These are phyloP conservation scores for Diadegma fenestrale DNA, from an alignment of 2,888 invertebrate species.

Conservation along the genomic window DNA sequence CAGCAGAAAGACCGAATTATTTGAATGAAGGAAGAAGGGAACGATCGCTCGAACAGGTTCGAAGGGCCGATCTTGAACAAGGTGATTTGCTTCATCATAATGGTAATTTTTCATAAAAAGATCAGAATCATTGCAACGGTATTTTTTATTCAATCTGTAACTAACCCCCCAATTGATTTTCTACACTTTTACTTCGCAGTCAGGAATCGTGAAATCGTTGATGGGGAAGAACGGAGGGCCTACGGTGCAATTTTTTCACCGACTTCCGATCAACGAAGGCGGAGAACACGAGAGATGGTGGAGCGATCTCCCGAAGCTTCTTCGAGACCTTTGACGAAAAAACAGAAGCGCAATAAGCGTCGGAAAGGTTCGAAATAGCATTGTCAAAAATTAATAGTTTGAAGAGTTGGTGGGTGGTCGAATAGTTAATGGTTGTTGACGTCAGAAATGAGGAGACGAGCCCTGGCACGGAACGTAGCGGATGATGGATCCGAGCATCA, in stretches of 20 bases:
- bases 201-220: neutral
- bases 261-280: neutral
- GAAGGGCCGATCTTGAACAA: neutral
- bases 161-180: neutral
- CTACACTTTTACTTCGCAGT: neutral
- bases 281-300: neutral
- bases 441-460: conserved; percentile 1
- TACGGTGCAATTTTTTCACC: neutral
- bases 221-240: neutral
- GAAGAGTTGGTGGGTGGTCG: neutral
- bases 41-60: neutral
- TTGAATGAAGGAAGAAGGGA: neutral
- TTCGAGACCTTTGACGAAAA: neutral
- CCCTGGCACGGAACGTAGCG: neutral
- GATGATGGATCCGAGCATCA: neutral
- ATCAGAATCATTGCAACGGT: neutral
- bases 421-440: neutral
- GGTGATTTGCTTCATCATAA: neutral
- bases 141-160: neutral
- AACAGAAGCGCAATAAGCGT: neutral
- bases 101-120: neutral
- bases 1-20: neutral
- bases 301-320: neutral
- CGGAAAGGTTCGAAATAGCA: neutral
- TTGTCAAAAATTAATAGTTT: neutral